Conservation (phyloP, 1,140 invertebrate species). For the Procambarus clarkii region DNA sequence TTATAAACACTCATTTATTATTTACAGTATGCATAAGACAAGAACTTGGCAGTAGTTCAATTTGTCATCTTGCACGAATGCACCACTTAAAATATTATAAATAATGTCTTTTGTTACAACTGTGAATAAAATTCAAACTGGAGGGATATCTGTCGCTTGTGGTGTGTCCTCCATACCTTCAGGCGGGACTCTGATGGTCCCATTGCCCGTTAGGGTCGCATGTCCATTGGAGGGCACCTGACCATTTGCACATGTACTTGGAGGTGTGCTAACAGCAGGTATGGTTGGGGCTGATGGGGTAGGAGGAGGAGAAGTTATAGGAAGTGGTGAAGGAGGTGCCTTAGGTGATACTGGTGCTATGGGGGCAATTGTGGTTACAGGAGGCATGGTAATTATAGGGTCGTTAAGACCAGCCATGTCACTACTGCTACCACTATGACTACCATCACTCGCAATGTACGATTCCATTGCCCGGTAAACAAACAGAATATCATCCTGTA, state of each 20-base stretch:
- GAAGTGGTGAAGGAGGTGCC: constrained; percentile 57
- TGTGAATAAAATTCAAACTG: constrained; percentile 53
- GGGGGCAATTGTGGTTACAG: constrained; percentile 52
- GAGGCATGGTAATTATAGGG: constrained; percentile 69
- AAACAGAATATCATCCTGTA: constrained; percentile 83
- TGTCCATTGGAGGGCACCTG: constrained; percentile 69
- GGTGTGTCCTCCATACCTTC: constrained; percentile 71
- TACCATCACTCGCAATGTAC: constrained; percentile 74
- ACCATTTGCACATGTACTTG: constrained; percentile 60
- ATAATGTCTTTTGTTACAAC: constrained; percentile 14
- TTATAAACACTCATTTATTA: background rate
- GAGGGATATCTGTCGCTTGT: constrained; percentile 75
- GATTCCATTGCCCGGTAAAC: constrained; percentile 82
- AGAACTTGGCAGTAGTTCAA: constrained; percentile 13
- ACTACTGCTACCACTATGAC: constrained; percentile 69
- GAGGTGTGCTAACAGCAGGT: constrained; percentile 41
- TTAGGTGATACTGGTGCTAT: constrained; percentile 27
- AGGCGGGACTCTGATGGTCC: constrained; percentile 63
- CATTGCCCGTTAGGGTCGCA: constrained; percentile 63
- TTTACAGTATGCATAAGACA: background rate
- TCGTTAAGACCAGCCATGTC: constrained; percentile 69
- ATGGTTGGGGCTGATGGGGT: constrained; percentile 28
- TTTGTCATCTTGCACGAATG: background rate
- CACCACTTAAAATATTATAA: constrained; percentile 3
- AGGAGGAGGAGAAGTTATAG: constrained; percentile 47